Evolutionary conservation across 2,888 invertebrate species (phyloP), one percentile per base, ranked within the genome.

Genomic region (Matsumyia berberina): DNA sequence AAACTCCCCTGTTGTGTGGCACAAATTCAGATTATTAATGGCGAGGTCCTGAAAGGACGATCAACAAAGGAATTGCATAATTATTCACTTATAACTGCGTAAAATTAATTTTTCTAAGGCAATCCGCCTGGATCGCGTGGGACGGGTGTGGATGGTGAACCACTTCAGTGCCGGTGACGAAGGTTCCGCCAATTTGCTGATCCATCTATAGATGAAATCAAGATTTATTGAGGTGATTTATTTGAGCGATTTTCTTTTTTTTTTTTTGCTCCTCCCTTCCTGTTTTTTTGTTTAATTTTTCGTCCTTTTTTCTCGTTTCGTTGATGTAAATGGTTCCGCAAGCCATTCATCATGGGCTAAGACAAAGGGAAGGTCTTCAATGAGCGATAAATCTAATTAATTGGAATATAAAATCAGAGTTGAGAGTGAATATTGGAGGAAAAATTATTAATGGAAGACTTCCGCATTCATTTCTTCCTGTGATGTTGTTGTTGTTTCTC

Each of bases 171-270:
- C 31, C 33, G 37, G 19, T 55, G 73, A 73, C 37, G 79, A 42
- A 37, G 83, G 79, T 83, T 78, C 73, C 67, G 49, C 67, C 79
- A 83, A 83, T 83, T 83, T 69, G 60, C 85, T 70, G 74, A 69
- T 74, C 46, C 49, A 49, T 72, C 64, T 55, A 49, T 67, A 57
- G 70, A 74, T 69, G 74, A 76, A 85, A 85, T 85, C 70, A 80
- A 70, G 85, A 80, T 85, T 85, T 85, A 85, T 85, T 58, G 80
- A 70, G 80, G 80, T 85, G 80, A 85, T 85, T 85, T 85, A 85
- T 85, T 79, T 74, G 73, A 57, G 57, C 53, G 39, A 53, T 62
- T 79, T 67, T 78, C 73, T 62, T 73, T 42, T 37, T 31, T 60
- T 11, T 15, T 58, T 24, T 70, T 37, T 42, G 44, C 67, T 42